phyloP scores from a whole-genome alignment of 1,140 invertebrate genomes.

The Drosophila pseudoananassae region DNA sequence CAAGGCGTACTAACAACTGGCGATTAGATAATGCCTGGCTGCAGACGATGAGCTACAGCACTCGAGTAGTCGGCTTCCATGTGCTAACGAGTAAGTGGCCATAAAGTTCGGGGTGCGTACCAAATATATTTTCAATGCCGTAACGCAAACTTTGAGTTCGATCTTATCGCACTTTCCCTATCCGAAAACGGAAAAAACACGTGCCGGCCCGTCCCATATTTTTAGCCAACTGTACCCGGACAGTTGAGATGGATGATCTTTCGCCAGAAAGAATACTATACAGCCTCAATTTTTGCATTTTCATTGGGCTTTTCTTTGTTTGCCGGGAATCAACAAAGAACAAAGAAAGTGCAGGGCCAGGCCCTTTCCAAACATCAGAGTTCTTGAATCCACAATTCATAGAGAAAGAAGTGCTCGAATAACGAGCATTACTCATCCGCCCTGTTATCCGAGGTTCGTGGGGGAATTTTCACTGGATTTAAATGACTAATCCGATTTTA shows the following conservation, averaged over 20 bases:
- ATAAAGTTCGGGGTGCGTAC: slow-evolving; percentile 30
- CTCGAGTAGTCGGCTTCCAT: slow-evolving; percentile 34
- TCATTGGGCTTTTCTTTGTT: slow-evolving; percentile 30
- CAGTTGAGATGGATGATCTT: slow-evolving; percentile 46
- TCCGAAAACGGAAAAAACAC: slow-evolving; percentile 6
- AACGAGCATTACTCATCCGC: slow-evolving; percentile 35
- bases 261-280: slow-evolving; percentile 4
- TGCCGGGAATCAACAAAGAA: slow-evolving; percentile 24
- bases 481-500: slow-evolving; percentile 34
- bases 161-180: slow-evolving; percentile 48
- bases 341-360: slow-evolving; percentile 25
- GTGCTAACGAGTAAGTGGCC: slow-evolving; percentile 30
- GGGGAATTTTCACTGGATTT: slow-evolving; percentile 15
- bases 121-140: slow-evolving; percentile 30
- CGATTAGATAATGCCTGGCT: slow-evolving; percentile 59
- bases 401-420: not conserved
- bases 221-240: slow-evolving; percentile 50
- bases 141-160: slow-evolving; percentile 10
- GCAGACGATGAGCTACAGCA: slow-evolving; percentile 9
- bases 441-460: slow-evolving; percentile 3
- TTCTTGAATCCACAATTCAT: not conserved
- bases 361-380: slow-evolving; percentile 18
- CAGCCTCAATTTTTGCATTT: slow-evolving; percentile 15
- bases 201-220: slow-evolving; percentile 12
- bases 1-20: slow-evolving; percentile 2